Evolutionary conservation across 2,888 invertebrate species (phyloP).

Genomic region (Melanostoma mellinum): DNA sequence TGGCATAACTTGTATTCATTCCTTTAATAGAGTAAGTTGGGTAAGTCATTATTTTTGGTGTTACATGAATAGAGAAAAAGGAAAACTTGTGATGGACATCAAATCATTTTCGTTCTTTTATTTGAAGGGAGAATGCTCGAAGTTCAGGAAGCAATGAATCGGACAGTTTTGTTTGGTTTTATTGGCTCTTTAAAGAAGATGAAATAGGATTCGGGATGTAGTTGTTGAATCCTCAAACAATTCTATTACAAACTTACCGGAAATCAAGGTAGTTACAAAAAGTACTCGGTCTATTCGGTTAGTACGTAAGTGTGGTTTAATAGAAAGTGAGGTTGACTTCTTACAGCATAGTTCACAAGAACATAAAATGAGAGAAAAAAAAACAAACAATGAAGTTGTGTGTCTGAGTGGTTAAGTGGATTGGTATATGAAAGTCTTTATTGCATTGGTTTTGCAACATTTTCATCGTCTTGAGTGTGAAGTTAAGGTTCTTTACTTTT

Average conservation of each 20-base stretch:
- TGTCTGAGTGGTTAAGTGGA: background rate
- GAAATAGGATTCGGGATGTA: background rate
- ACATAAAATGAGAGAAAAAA: background rate
- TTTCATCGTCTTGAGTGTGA: too few relatives aligned
- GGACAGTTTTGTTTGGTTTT: slow-evolving; percentile 34
- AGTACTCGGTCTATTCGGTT: background rate
- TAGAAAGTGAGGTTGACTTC: background rate
- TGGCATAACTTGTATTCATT: too few relatives aligned
- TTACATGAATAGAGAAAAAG: slow-evolving; percentile 4
- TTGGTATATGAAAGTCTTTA: too few relatives aligned
- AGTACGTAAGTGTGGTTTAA: background rate
- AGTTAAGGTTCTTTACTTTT: too few relatives aligned
- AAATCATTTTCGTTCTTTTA: background rate
- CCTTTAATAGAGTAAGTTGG: slow-evolving; percentile 1
- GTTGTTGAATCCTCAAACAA: slow-evolving; percentile 11
- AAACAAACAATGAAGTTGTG: background rate
- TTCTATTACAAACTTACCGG: slow-evolving; percentile 1
- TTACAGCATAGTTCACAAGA: background rate
- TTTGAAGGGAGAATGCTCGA: slow-evolving; percentile 11
- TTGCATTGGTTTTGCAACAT: too few relatives aligned
- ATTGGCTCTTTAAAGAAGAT: slow-evolving; percentile 29
- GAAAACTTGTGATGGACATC: slow-evolving; percentile 30
- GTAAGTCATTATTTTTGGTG: slow-evolving; percentile 26
- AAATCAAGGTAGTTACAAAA: background rate
- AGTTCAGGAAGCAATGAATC: slow-evolving; percentile 25